Conservation (phyloP, 2,888 invertebrate species). For the Nephrotoma flavescens region DNA sequence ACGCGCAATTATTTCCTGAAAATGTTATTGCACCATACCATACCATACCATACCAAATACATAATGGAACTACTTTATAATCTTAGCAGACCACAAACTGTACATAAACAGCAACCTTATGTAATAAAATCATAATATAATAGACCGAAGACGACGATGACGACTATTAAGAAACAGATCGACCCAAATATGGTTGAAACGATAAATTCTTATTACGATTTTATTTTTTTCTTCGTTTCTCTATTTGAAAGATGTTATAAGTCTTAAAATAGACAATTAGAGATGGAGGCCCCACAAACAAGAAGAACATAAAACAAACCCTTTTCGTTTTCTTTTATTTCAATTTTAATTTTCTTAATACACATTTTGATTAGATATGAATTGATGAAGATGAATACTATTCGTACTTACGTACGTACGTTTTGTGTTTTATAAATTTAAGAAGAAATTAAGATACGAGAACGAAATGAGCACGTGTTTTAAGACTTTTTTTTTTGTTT, state of each 20-base stretch:
- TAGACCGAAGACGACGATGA: neutral
- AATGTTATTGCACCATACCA: too few species aligned
- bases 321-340: neutral
- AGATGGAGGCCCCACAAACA: neutral
- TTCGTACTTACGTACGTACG: neutral
- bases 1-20: too few species aligned
- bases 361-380: neutral
- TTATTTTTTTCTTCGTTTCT: neutral
- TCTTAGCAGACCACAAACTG: neutral
- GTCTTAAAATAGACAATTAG: neutral
- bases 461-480: neutral
- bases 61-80: neutral
- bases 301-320: neutral
- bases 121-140: neutral
- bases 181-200: neutral
- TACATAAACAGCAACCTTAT: neutral
- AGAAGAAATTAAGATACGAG: neutral
- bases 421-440: neutral
- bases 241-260: neutral
- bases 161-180: neutral
- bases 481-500: neutral
- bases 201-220: neutral
- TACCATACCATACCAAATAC: too few species aligned
- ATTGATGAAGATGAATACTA: neutral
- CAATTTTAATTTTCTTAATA: neutral